These are phyloP conservation scores for Iguana delicatissima DNA, from an alignment of 2,797 vertebrate genomes.

Conservation along the genomic window DNA sequence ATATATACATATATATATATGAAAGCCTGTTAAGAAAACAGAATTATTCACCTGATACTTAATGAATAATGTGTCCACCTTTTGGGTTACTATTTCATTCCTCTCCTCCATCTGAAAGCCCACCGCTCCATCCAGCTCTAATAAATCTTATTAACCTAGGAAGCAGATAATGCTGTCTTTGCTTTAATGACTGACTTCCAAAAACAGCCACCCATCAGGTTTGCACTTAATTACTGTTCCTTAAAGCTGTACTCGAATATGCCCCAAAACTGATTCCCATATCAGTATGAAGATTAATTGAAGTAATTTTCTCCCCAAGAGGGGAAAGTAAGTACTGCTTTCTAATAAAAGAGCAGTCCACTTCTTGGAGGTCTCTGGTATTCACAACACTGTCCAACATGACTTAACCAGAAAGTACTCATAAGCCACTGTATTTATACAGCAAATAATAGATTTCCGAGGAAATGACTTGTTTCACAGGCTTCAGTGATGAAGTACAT, in stretches of 20 bases:
- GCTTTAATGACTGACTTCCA: constrained; percentile 66
- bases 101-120: not conserved
- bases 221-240: constrained; percentile 76
- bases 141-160: constrained; percentile 72
- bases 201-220: constrained; percentile 67
- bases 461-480: not conserved
- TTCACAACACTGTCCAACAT: not conserved
- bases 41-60: constrained; percentile 62
- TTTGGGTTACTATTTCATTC: constrained; percentile 62
- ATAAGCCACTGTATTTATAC: not conserved
- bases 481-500: no score
- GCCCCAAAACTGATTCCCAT: constrained; percentile 67
- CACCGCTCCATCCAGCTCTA: constrained; percentile 53
- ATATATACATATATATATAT: constrained; percentile 36
- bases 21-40: constrained; percentile 60
- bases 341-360: not conserved
- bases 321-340: constrained; percentile 16
- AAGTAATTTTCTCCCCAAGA: constrained; percentile 53
- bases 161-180: constrained; percentile 66
- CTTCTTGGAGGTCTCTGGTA: constrained; percentile 1
- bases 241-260: constrained; percentile 64
- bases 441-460: not conserved
- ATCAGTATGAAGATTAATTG: constrained; percentile 74
- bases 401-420: not conserved
- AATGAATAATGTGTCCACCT: constrained; percentile 68